Conservation (phyloP, 2,888 invertebrate species). For the Torymus texanus region DNA sequence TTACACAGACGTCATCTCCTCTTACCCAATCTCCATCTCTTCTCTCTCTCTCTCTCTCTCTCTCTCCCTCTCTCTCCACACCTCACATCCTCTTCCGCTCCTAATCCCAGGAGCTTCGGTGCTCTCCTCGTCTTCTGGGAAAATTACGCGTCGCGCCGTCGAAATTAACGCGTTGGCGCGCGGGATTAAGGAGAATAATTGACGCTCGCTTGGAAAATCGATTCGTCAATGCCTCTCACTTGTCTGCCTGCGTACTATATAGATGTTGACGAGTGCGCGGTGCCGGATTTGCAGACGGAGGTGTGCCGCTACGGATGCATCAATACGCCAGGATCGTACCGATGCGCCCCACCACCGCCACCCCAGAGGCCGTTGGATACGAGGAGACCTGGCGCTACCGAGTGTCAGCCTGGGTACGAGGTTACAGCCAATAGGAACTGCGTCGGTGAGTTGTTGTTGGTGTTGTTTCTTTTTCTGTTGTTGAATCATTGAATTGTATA, state of each 20-base stretch:
- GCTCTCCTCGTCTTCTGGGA: constrained; percentile 1
- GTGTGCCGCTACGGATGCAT: constrained; percentile 75
- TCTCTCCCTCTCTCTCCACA: too few species aligned
- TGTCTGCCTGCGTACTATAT: constrained; percentile 32
- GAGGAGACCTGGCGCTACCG: constrained; percentile 25
- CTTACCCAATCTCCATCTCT: too few species aligned
- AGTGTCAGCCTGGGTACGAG: constrained; percentile 52
- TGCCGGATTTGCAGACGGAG: constrained; percentile 72
- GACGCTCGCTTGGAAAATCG: constrained; percentile 27
- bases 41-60: too few species aligned
- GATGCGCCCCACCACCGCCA: constrained; percentile 64
- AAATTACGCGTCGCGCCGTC: constrained; percentile 27
- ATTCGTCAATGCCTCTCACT: constrained; percentile 40
- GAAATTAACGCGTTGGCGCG: constrained; percentile 8
- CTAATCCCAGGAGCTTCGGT: too few species aligned
- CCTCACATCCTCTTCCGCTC: too few species aligned
- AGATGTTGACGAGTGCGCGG: constrained; percentile 82
- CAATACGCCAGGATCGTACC: constrained; percentile 79
- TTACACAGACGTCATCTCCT: too few species aligned
- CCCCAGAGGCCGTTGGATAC: neutral
- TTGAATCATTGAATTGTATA: too few species aligned
- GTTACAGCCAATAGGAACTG: constrained; percentile 27
- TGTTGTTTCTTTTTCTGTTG: neutral
- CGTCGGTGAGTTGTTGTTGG: constrained; percentile 39
- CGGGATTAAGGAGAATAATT: constrained; percentile 18